Base-by-base conservation (phyloP, 1,140 invertebrate species). In the Heliconius hewitsoni region DNA sequence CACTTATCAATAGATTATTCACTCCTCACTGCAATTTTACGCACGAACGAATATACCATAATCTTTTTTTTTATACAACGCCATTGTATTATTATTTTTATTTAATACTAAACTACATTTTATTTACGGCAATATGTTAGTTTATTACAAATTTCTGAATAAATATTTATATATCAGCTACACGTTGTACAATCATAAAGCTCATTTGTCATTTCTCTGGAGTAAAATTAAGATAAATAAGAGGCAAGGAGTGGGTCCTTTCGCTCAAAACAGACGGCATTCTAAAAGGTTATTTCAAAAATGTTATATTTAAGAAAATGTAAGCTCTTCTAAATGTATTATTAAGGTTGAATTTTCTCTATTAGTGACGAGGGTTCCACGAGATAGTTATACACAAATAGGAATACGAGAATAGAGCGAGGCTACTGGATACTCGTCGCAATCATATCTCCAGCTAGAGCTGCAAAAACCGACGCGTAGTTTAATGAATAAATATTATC, bases 351-450 rank as follows among this genome's bases (percentile, higher is more conserved):
- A 90, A 85, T 91, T 87, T 84, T 73, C 75, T 71, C 60, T 77
- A 79, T 77, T 81, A 83, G 82, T 82, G 76, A 79, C 39, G 84
- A 86, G 84, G 84, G 86, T 87, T 90, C 86, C 57, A 87, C 82
- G 85, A 82, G 83, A 86, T 88, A 89, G 88, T 89, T 88, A 86
- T 93, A 90, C 89, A 93, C 93, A 93, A 94, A 94, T 94, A 94
- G 93, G 86, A 87, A 88, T 91, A 88, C 90, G 84, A 93, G 91
- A 94, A 94, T 94, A 94, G 93, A 93, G 89, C 92, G 93, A 94
- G 93, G 93, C 91, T 93, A 93, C 91, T 94, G 91, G 91, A 94
- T 91, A 93, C 81, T 82, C 88, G 87, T 86, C 88, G 89, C 88
- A 89, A 89, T 87, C 88, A 89, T 90, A 89, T 92, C 89, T 92